These are phyloP conservation scores for Meliscaeva auricollis DNA, from an alignment of 2,888 invertebrate genomes.

Conservation along the genomic window DNA sequence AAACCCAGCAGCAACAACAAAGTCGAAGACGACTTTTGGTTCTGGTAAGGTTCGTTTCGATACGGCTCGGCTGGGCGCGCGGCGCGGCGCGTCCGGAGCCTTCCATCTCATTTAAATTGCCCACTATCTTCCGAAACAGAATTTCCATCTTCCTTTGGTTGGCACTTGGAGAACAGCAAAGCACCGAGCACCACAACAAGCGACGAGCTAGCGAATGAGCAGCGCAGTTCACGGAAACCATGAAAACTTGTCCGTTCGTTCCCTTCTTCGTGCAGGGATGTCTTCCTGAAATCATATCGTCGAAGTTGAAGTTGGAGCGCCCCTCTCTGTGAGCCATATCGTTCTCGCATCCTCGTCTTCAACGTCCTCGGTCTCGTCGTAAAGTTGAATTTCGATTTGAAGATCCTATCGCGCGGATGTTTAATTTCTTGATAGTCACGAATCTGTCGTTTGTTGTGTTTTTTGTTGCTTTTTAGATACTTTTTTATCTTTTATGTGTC, in stretches of 20 bases:
- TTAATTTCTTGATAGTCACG: conserved; percentile 76
- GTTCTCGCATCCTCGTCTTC: background rate
- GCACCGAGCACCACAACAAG: background rate
- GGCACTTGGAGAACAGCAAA: background rate
- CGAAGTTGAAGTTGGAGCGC: conserved; percentile 9
- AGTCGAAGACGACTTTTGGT: background rate
- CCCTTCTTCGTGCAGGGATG: conserved; percentile 13
- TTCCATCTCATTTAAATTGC: conserved; percentile 70
- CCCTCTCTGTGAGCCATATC: background rate
- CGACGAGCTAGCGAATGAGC: conserved; percentile 17
- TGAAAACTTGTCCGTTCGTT: conserved; percentile 69
- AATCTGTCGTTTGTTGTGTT: conserved; percentile 75
- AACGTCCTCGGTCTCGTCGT: conserved; percentile 24
- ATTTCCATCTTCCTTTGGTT: conserved; percentile 57
- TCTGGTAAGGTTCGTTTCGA: background rate
- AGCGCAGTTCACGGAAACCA: conserved; percentile 46
- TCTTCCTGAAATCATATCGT: conserved; percentile 15
- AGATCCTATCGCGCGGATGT: conserved; percentile 76
- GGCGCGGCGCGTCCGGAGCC: conserved; percentile 19
- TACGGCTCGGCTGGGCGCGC: too few species aligned
- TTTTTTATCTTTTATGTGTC: conserved; percentile 49
- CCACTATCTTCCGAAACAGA: conserved; percentile 74
- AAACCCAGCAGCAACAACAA: background rate
- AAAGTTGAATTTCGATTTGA: conserved; percentile 76
- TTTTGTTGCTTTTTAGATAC: conserved; percentile 51